Base-by-base conservation (phyloP, 1,140 invertebrate genomes). In the Drosophila truncata region DNA sequence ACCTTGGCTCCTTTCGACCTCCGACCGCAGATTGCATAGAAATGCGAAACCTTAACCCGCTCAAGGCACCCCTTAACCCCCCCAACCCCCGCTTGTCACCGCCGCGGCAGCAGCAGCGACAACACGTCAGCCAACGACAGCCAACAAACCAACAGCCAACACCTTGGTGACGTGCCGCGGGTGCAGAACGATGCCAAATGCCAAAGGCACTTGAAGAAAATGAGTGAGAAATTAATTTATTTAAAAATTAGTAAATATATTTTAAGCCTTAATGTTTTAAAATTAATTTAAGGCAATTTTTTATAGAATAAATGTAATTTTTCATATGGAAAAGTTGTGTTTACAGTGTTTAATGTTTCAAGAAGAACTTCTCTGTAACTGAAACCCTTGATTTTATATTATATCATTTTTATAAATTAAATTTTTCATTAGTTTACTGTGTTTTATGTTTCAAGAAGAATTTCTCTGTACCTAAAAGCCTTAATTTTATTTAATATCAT, bases 81-180 rank as follows among this genome's bases (percentile, higher is more conserved):
- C 14, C 7, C n/a, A n/a, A n/a, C n/a, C 14, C 2, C 10, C 31
- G 13, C 18, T 6, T 33, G 61, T 59, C 58, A 46, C 41, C 16
- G 33, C 61, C 58, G 37, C 41, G 11, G 33, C 61, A 58, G 29
- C 49, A 65, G 46, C 49, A 52, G 29, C 37, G 47, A 70, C 44
- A 52, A 31, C 67, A 42, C 47, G 66, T 46, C 18, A 23, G 62
- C 25, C 16, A 70, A 13, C 52, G 54, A 37, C 65, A 37, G 18
- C 44, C 44, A 69, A 11, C 42, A 49, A 8, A n/a, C 35, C 59
- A 50, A 39, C 37, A 65, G 11, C 47, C 59, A 54, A 76, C 73
- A 70, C 69, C 41, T 72, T 57, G 69, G 62, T 42, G 62, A 55
- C 66, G 62, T 70, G 66, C 37, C 61, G 61, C 61, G 66, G 61